Percentiles rank a stretch among this genome's conserved stretches.
Evolutionary conservation across 2,888 invertebrate species (phyloP).

Genomic region (Argyresthia albistria): DNA sequence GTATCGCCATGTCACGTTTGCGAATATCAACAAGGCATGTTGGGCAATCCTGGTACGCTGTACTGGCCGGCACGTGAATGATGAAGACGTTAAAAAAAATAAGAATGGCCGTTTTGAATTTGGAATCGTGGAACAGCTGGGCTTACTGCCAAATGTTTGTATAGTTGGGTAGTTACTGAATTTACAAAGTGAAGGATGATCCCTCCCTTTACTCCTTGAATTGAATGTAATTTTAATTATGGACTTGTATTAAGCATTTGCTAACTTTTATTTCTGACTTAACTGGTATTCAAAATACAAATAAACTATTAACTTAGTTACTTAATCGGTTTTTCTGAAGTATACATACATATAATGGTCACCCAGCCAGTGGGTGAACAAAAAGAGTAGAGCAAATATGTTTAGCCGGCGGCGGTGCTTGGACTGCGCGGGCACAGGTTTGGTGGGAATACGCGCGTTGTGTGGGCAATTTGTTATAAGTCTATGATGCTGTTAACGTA

Average conservation of each 20-base stretch:
- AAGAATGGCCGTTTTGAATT: not conserved
- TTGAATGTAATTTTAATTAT: too few species aligned
- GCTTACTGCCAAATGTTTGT: not conserved
- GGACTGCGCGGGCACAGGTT: not conserved
- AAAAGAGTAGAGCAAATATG: conserved; percentile 30
- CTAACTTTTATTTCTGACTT: too few species aligned
- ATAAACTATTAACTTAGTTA: too few species aligned
- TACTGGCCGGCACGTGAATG: not conserved
- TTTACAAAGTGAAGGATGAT: too few species aligned
- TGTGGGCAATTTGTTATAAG: not conserved
- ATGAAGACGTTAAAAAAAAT: not conserved
- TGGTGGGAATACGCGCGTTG: too few species aligned
- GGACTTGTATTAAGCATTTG: too few species aligned
- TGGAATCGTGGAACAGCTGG: not conserved
- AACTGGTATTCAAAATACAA: not conserved
- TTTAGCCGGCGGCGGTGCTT: not conserved
- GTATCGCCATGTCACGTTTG: conserved; percentile 52
- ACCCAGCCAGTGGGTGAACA: conserved; percentile 11
- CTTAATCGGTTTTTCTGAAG: too few species aligned
- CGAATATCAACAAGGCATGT: conserved; percentile 52
- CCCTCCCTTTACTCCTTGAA: too few species aligned
- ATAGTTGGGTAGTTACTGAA: not conserved
- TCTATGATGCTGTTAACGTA: too few species aligned
- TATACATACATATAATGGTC: too few species aligned
- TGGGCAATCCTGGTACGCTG: conserved; percentile 29